A percentile compares a stretch with the other conserved stretches of the same genome.
These are phyloP conservation scores for Ceratoteleas bidentatus DNA, from an alignment of 1,140 invertebrate genomes.

Conservation along the genomic window DNA sequence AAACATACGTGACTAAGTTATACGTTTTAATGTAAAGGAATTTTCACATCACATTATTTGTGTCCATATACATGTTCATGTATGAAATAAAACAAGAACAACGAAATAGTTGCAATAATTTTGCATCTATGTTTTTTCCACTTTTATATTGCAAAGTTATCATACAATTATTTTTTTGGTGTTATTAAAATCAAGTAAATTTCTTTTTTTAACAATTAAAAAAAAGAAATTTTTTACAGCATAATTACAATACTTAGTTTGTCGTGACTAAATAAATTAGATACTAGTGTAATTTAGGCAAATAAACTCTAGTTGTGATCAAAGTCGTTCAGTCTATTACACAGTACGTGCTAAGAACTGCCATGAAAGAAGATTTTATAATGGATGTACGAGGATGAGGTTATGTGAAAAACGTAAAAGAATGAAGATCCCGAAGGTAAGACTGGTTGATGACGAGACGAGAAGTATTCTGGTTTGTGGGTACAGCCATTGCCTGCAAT, in stretches of 20 bases:
- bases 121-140: too few species aligned
- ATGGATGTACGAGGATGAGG: conserved; percentile 67
- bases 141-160: too few species aligned
- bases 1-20: conserved; percentile 52
- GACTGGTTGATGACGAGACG: conserved; percentile 76
- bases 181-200: too few species aligned
- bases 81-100: too few species aligned
- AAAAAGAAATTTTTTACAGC: too few species aligned
- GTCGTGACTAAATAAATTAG: conserved; percentile 27
- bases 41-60: conserved; percentile 52
- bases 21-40: conserved; percentile 45
- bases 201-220: too few species aligned
- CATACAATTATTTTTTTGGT: too few species aligned
- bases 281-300: conserved; percentile 42
- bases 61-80: conserved; percentile 53
- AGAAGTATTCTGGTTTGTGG: conserved; percentile 81
- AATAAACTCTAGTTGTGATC: conserved; percentile 56
- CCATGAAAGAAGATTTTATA: conserved; percentile 59
- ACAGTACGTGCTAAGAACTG: conserved; percentile 60
- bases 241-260: conserved; percentile 17
- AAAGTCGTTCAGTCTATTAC: conserved; percentile 59
- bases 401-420: conserved; percentile 42
- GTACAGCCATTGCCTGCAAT: conserved; percentile 80
- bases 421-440: conserved; percentile 67
- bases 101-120: too few species aligned